A percentile compares a stretch with the other conserved stretches of the same genome.
These are phyloP conservation scores for Papilio elwesi DNA, from an alignment of 2,888 invertebrate species.

Conservation along the genomic window DNA sequence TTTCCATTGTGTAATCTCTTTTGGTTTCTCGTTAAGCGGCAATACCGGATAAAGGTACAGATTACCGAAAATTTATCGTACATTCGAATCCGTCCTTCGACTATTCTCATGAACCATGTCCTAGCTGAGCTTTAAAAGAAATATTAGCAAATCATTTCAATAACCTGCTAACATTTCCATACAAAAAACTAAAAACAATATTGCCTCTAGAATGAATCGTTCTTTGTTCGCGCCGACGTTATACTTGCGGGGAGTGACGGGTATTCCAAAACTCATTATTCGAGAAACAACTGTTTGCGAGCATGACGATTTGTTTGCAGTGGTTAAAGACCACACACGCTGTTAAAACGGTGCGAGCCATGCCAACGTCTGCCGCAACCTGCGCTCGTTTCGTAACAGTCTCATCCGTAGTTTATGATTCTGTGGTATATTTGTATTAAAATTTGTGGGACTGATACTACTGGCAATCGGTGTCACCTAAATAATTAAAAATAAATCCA, in stretches of 20 bases:
- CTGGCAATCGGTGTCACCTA: neutral
- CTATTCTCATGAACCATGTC: no score
- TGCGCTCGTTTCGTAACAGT: slow-evolving; percentile 14
- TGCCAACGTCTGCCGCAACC: slow-evolving; percentile 7
- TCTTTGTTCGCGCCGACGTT: neutral
- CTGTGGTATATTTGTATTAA: slow-evolving; percentile 5
- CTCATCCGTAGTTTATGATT: neutral
- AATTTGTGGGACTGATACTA: neutral
- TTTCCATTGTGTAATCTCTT: neutral
- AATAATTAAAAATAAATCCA: slow-evolving; percentile 4
- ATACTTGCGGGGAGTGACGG: neutral
- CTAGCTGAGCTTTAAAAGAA: no score
- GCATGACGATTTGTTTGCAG: slow-evolving; percentile 29
- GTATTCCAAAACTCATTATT: slow-evolving; percentile 22
- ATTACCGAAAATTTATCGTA: no score
- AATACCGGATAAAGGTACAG: no score
- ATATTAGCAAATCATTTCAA: no score
- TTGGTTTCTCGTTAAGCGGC: no score
- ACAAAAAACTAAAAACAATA: no score
- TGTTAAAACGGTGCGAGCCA: slow-evolving; percentile 4
- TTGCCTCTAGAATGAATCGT: neutral
- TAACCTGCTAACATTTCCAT: no score
- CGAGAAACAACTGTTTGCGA: slow-evolving; percentile 25
- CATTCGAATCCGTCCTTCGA: no score
- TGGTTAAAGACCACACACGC: slow-evolving; percentile 24